Conservation (phyloP, 2,113 vertebrate genomes). For the Rhineura floridana region DNA sequence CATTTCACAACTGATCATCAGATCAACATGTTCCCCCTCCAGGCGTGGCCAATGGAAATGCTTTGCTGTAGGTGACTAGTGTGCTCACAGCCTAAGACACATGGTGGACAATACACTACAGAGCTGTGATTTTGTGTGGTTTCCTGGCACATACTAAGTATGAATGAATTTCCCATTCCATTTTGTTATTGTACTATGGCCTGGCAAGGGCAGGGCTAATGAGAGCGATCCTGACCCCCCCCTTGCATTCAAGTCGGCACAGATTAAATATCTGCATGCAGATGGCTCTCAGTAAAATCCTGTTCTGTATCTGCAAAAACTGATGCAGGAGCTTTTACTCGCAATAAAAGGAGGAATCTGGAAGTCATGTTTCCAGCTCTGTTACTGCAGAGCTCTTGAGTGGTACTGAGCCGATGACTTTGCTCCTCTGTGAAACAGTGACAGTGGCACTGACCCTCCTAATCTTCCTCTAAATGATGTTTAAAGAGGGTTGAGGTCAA, state of each 20-base stretch:
- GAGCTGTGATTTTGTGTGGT: not conserved
- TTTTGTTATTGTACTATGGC: not conserved
- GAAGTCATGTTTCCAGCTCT: not conserved
- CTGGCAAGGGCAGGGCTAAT: too few species aligned
- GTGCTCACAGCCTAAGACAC: too few species aligned
- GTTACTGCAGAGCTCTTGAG: not conserved
- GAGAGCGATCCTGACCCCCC: not conserved
- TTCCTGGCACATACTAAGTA: not conserved
- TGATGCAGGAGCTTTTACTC: not conserved
- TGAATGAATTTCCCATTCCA: not conserved
- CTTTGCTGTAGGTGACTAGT: too few species aligned
- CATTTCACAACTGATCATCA: too few species aligned
- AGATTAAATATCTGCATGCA: not conserved
- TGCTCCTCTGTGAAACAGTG: not conserved
- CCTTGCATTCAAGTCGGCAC: not conserved
- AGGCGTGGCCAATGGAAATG: too few species aligned
- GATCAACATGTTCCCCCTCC: too few species aligned
- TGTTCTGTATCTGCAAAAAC: not conserved
- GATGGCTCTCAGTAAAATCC: not conserved
- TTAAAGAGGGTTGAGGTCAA: slow-evolving; percentile 1
- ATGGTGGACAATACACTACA: not conserved
- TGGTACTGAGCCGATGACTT: not conserved
- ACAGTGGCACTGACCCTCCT: not conserved
- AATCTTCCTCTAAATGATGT: not conserved
- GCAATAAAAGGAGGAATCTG: not conserved